Evolutionary conservation across 2,888 invertebrate genomes (phyloP), one percentile per base, ranked within the genome.

Genomic region (Metallyticus violacea): DNA sequence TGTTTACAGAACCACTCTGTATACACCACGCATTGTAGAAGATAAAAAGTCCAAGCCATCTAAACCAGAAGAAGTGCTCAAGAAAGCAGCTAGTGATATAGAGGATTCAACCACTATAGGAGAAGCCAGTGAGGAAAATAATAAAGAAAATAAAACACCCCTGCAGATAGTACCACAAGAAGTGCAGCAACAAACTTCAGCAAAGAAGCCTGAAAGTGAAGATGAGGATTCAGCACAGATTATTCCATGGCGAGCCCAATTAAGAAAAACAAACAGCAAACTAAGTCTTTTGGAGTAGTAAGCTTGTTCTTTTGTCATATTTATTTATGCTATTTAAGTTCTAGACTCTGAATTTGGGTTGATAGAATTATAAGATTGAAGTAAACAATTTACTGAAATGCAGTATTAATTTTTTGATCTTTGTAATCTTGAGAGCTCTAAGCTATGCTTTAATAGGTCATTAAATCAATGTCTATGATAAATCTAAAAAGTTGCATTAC

Each of bases 191-290:
- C 26, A 76, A 25, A 27, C 25, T 25, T 79, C 84, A 28, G 85
- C 87, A 1, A 88, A 88, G 79, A 62, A 62, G 6, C 40, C 40
- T 62, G 86, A 88, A 77, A 88, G 88, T 40, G 87, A 86, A 29
- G 88, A 88, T 77, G 89, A 87, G 7, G 89, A 87, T 82, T 28
- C 85, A 87, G 89, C 95, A 15, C 92, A 91, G 90, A 97, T 97
- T 85, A 97, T 97, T 88, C 97, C 97, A 1, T 97, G 97, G 97
- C 94, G 97, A 90, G 97, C 97, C 40, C 97, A 97, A 90, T 93
- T 97, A 82, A 94, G 97, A 90, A 97, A 97, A 92, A 97, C 97
- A 25, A 97, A 97, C 92, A 97, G 97, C 93, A 97, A 96, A 91
- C 94, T 97, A 88, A 97, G 96, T 91, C 93, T 97, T 89, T 93